These are phyloP conservation scores for Rhegmatorhina hoffmannsi DNA, from an alignment of 2,113 vertebrate species.

Conservation along the genomic window DNA sequence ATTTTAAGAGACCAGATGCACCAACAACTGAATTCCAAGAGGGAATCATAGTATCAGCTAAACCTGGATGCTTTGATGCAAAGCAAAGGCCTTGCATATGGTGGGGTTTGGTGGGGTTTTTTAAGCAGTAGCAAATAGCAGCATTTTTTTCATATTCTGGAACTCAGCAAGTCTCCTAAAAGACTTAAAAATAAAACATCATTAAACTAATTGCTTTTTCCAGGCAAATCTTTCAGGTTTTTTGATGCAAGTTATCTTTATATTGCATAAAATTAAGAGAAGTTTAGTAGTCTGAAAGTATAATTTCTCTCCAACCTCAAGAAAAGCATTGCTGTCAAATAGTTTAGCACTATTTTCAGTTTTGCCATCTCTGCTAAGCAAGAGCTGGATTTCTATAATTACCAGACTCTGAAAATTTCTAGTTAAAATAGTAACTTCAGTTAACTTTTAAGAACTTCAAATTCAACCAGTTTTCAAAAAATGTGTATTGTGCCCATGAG, in stretches of 20 bases:
- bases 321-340: neutral
- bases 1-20: neutral
- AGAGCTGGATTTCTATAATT: neutral
- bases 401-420: neutral
- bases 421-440: neutral
- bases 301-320: neutral
- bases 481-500: neutral
- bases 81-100: neutral
- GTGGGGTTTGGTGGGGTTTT: rapidly evolving
- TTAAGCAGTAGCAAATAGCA: neutral
- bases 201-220: neutral
- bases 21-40: neutral
- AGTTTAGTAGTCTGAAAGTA: rapidly evolving
- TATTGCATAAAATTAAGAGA: neutral
- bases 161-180: neutral
- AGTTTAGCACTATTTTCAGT: neutral
- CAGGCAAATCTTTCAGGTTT: neutral
- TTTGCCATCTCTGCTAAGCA: neutral
- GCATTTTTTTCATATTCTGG: neutral
- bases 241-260: neutral
- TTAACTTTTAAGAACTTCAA: neutral
- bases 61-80: neutral
- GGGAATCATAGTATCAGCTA: neutral
- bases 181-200: neutral
- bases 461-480: neutral